Percentiles rank a stretch among this genome's conserved stretches.
Evolutionary conservation across 1,140 invertebrate genomes (phyloP).

Genomic region (Plectrocnemia conspersa): DNA sequence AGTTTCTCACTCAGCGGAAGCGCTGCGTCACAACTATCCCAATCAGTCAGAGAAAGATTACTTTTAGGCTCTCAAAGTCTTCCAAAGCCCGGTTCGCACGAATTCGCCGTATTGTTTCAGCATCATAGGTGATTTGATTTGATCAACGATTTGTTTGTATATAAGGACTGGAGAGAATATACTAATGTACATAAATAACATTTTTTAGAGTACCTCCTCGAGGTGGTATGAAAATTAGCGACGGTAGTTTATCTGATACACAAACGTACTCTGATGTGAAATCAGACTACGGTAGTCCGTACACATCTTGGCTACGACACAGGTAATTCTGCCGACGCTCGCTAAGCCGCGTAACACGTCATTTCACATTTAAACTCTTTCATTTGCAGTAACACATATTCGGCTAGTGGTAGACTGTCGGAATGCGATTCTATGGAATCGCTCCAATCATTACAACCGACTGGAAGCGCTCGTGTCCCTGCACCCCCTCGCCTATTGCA

Average conservation of each 20-base stretch:
- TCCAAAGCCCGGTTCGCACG: slow-evolving; percentile 68
- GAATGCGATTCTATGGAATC: slow-evolving; percentile 64
- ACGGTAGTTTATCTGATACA: slow-evolving; percentile 76
- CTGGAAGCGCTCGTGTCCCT: slow-evolving; percentile 39
- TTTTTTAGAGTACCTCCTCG: slow-evolving; percentile 50
- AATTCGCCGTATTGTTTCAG: slow-evolving; percentile 58
- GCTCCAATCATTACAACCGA: slow-evolving; percentile 48
- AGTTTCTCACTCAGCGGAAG: slow-evolving; percentile 78
- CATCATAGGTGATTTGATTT: slow-evolving; percentile 49
- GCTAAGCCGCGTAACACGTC: not conserved
- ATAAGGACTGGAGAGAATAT: not conserved
- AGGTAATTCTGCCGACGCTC: slow-evolving; percentile 46
- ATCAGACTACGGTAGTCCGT: slow-evolving; percentile 62
- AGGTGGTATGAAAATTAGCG: slow-evolving; percentile 59
- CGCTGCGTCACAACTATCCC: slow-evolving; percentile 75
- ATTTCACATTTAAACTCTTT: slow-evolving; percentile 27
- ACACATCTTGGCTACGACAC: slow-evolving; percentile 65
- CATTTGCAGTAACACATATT: slow-evolving; percentile 60
- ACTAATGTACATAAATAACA: not conserved
- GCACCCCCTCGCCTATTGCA: slow-evolving; percentile 45
- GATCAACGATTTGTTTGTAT: too few relatives aligned
- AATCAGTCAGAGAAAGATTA: slow-evolving; percentile 74
- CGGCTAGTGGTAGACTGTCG: slow-evolving; percentile 58
- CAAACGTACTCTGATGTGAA: slow-evolving; percentile 62
- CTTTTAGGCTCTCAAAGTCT: slow-evolving; percentile 70